Evolutionary conservation across 2,113 vertebrate genomes (phyloP).

Genomic region (Ivindomyrus marchei): DNA sequence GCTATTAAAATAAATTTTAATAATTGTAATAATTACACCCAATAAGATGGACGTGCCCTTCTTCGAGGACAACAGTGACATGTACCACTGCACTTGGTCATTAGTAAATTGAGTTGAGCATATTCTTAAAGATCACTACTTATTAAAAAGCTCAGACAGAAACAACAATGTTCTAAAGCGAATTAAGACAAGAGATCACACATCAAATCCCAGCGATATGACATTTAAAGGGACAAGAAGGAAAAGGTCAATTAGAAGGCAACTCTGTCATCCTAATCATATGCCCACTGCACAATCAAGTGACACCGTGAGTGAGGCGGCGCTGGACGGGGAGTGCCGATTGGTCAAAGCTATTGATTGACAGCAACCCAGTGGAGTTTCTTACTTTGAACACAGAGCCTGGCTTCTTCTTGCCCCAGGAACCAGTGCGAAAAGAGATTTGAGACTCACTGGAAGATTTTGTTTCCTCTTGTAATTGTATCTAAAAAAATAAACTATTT

Average conservation of each 20-base stretch:
- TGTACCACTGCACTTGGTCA: not conserved
- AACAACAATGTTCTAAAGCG: constrained; percentile 9
- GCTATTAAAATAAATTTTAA: not conserved
- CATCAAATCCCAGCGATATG: not conserved
- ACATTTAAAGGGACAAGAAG: not conserved
- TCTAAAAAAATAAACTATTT: constrained; percentile 66
- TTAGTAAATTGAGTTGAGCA: not conserved
- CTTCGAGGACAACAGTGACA: not conserved
- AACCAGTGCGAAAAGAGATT: constrained; percentile 65
- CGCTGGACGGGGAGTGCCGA: constrained; percentile 39
- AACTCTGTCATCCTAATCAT: constrained; percentile 32
- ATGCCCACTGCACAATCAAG: constrained; percentile 38
- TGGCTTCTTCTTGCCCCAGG: constrained; percentile 72
- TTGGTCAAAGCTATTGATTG: constrained; percentile 38
- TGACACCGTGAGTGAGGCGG: constrained; percentile 27
- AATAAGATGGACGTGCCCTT: not conserved
- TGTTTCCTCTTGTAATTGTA: constrained; percentile 61
- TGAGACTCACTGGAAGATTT: constrained; percentile 61
- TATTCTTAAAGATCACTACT: not conserved
- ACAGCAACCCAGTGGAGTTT: constrained; percentile 36
- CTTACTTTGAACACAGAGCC: constrained; percentile 66
- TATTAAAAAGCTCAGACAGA: not conserved
- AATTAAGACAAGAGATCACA: not conserved
- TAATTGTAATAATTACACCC: not conserved
- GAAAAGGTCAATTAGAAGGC: constrained; percentile 24